Evolutionary conservation across 2,797 vertebrate species (phyloP).

Genomic region (Spondyliosoma cantharus): DNA sequence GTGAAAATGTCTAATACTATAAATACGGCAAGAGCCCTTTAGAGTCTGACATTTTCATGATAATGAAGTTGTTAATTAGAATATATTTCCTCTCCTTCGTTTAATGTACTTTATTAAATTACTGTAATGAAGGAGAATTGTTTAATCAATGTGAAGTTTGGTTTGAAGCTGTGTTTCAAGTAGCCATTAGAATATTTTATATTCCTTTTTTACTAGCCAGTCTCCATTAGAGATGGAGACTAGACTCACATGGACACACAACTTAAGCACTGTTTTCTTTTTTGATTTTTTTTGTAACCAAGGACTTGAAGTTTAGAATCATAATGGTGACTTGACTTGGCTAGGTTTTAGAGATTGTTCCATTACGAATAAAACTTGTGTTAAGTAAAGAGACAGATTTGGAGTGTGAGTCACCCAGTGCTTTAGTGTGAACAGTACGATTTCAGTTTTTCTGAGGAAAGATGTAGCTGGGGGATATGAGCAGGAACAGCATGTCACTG

Average conservation of each 20-base stretch:
- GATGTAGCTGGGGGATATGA: background rate
- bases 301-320: background rate
- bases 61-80: background rate
- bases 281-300: background rate
- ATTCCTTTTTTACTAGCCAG: background rate
- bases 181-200: background rate
- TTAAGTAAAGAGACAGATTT: slow-evolving; percentile 28
- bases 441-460: slow-evolving; percentile 9
- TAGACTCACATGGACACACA: background rate
- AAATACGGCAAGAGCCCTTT: background rate
- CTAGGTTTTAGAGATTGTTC: slow-evolving; percentile 29
- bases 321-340: slow-evolving; percentile 24
- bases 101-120: background rate
- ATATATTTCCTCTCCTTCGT: background rate
- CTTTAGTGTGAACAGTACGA: slow-evolving; percentile 7
- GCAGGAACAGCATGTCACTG: background rate
- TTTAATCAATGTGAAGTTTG: background rate
- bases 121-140: background rate
- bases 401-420: slow-evolving; percentile 24
- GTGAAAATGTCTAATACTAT: background rate
- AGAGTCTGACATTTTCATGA: background rate
- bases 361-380: slow-evolving; percentile 11
- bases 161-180: background rate
- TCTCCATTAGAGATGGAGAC: background rate
- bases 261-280: background rate